Percentiles rank a stretch among this genome's conserved stretches.
These are phyloP conservation scores for Lapara coniferarum DNA, from an alignment of 2,888 invertebrate species.

Conservation along the genomic window DNA sequence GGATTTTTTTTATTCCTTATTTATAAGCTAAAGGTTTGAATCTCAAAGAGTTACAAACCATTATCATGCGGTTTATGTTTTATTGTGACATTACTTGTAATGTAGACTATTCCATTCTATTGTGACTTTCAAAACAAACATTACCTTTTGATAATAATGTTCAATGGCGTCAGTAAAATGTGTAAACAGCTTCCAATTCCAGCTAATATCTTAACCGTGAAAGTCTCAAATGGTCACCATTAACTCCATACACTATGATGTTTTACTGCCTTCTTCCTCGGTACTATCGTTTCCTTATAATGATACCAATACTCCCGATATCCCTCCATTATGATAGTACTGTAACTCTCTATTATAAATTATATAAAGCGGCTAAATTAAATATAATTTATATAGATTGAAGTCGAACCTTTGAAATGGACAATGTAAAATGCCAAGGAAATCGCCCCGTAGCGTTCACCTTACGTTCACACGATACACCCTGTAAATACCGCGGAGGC, in stretches of 20 bases:
- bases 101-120: neutral
- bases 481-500: constrained; percentile 22
- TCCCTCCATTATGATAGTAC: constrained; percentile 2
- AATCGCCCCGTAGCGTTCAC: constrained; percentile 18
- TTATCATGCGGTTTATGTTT: too few relatives aligned
- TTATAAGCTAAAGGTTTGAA: neutral
- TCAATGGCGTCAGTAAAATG: constrained; percentile 11
- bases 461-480: constrained; percentile 21
- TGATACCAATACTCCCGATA: constrained; percentile 9
- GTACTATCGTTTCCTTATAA: constrained; percentile 1
- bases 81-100: neutral
- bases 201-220: constrained; percentile 19
- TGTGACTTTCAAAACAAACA: neutral
- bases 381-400: constrained; percentile 9
- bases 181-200: constrained; percentile 17
- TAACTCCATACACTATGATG: constrained; percentile 9
- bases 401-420: constrained; percentile 15
- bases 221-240: constrained; percentile 18
- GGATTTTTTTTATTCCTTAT: neutral
- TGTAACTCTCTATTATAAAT: constrained; percentile 20
- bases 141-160: neutral
- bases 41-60: neutral
- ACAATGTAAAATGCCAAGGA: constrained; percentile 20
- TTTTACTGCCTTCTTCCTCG: constrained; percentile 5
- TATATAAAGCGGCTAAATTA: constrained; percentile 1